Percentiles rank a stretch among this genome's conserved stretches.
These are phyloP conservation scores for Bursaphelenchus okinawaensis DNA, from an alignment of 2,888 invertebrate species.

Conservation along the genomic window DNA sequence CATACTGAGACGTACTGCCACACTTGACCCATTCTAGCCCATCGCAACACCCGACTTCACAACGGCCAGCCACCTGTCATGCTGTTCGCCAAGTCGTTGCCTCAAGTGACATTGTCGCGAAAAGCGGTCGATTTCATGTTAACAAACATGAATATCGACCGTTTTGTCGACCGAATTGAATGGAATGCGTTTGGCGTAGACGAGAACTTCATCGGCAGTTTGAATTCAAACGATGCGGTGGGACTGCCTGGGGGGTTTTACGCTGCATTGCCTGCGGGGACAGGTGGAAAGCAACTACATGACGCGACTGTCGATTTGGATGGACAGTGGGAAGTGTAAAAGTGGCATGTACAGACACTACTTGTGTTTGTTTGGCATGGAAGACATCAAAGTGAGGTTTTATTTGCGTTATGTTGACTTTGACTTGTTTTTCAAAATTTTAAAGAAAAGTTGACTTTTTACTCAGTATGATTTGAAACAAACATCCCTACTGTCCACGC, in stretches of 20 bases:
- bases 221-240: constrained; percentile 16
- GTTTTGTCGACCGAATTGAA: constrained; percentile 15
- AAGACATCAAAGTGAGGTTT: not conserved
- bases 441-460: too few species aligned
- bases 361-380: constrained; percentile 5
- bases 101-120: constrained; percentile 16
- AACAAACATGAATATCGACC: constrained; percentile 14
- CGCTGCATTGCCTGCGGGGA: constrained; percentile 13
- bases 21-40: too few species aligned
- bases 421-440: too few species aligned
- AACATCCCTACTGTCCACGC: too few species aligned
- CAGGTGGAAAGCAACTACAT: too few species aligned
- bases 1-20: too few species aligned
- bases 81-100: constrained; percentile 15
- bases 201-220: constrained; percentile 16
- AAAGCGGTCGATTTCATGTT: constrained; percentile 24
- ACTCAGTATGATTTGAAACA: too few species aligned
- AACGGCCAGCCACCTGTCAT: constrained; percentile 14
- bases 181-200: constrained; percentile 16
- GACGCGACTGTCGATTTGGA: too few species aligned
- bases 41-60: constrained; percentile 1
- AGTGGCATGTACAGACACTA: too few species aligned
- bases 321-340: too few species aligned
- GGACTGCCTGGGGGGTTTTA: constrained; percentile 23
- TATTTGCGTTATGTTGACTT: too few species aligned